Evolutionary conservation across 2,113 vertebrate genomes (phyloP).

Genomic region (Peromyscus californicus): DNA sequence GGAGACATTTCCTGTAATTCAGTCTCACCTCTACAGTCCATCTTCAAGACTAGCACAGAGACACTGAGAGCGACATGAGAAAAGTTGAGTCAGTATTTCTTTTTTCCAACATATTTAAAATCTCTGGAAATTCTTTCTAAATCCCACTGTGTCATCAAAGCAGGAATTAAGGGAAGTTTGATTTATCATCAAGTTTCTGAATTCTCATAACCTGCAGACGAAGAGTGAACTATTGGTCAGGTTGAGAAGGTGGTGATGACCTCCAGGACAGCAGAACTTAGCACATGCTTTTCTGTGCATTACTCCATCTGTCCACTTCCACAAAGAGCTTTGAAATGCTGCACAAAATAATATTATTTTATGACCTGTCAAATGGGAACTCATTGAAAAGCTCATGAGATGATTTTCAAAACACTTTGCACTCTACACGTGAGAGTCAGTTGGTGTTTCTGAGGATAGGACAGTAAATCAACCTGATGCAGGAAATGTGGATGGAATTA

Average conservation of each 20-base stretch:
- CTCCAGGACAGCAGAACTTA: constrained; percentile 25
- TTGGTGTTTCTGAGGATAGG: not conserved
- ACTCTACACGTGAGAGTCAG: not conserved
- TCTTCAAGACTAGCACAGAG: not conserved
- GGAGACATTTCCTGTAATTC: not conserved
- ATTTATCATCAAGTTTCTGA: constrained; percentile 64
- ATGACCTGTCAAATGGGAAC: constrained; percentile 15
- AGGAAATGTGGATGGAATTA: constrained; percentile 45
- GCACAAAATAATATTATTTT: constrained; percentile 42
- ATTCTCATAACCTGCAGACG: not conserved
- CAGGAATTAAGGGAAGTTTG: constrained; percentile 54
- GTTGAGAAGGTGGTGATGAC: constrained; percentile 35
- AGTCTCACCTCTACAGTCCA: not conserved
- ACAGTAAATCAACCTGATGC: constrained; percentile 53
- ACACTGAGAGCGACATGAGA: not conserved
- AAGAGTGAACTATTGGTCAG: constrained; percentile 22
- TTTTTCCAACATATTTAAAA: constrained; percentile 29
- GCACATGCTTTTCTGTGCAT: not conserved
- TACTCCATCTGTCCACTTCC: constrained; percentile 39
- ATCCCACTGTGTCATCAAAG: not conserved
- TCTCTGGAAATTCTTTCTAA: constrained; percentile 2
- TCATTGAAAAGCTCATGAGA: not conserved
- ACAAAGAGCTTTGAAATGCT: constrained; percentile 33
- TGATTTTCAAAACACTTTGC: constrained; percentile 37
- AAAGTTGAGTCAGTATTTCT: not conserved